Evolutionary conservation across 2,113 vertebrate genomes (phyloP).

Genomic region (Zingel zingel): DNA sequence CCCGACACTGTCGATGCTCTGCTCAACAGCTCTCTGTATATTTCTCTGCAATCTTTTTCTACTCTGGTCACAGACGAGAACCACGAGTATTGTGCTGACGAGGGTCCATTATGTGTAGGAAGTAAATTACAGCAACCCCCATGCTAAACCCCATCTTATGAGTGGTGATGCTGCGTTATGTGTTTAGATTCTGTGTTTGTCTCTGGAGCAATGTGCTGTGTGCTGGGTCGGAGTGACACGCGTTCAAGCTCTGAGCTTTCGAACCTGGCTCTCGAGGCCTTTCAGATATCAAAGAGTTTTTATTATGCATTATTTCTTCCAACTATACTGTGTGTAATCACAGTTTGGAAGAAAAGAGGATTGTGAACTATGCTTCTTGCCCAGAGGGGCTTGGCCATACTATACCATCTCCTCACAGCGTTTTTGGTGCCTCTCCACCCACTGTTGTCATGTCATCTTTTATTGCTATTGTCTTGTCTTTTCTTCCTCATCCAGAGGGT

Average conservation of each 20-base stretch:
- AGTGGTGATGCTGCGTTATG: not conserved
- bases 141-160: not conserved
- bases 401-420: conserved; percentile 7
- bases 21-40: not conserved
- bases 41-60: not conserved
- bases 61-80: not conserved
- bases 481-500: conserved; percentile 28
- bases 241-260: not conserved
- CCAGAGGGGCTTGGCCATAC: conserved; percentile 19
- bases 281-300: conserved; percentile 6
- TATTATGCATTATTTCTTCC: too few species aligned
- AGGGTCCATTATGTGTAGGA: conserved; percentile 4
- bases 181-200: conserved; percentile 29
- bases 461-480: conserved; percentile 34
- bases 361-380: not conserved
- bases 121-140: conserved; percentile 16
- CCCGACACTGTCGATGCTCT: not conserved
- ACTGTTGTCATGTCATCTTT: conserved; percentile 19
- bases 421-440: not conserved
- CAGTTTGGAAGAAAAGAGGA: not conserved
- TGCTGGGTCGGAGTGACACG: not conserved
- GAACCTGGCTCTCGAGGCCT: not conserved
- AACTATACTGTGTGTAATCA: not conserved
- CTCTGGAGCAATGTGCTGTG: not conserved
- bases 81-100: not conserved